A percentile compares a stretch with the other conserved stretches of the same genome.
These are phyloP conservation scores for Mandrillus leucophaeus DNA, from an alignment of 2,113 vertebrate species.

Conservation along the genomic window DNA sequence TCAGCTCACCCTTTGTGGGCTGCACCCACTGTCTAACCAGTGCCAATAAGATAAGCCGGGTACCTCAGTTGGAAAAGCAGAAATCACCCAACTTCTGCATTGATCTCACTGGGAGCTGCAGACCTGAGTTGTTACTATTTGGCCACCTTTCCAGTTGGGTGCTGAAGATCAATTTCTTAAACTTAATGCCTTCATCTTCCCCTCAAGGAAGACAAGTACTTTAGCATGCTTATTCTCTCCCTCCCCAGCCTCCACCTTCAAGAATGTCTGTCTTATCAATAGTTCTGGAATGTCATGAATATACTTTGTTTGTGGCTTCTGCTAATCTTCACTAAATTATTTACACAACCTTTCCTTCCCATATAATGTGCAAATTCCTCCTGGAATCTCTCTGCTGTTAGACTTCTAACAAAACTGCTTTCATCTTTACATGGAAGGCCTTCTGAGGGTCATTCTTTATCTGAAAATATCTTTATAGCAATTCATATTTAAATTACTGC, in stretches of 20 bases:
- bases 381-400: neutral
- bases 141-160: too few species aligned
- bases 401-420: constrained; percentile 43
- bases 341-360: neutral
- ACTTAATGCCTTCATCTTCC: neutral
- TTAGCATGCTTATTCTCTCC: neutral
- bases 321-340: neutral
- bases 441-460: neutral
- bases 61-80: too few species aligned
- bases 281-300: neutral
- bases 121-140: too few species aligned
- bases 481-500: constrained; percentile 37
- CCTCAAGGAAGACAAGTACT: neutral
- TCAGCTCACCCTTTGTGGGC: too few species aligned
- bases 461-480: constrained; percentile 27
- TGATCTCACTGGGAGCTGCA: too few species aligned
- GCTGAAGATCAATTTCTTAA: constrained; percentile 3
- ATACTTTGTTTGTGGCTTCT: neutral
- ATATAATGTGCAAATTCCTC: neutral
- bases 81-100: too few species aligned
- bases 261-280: neutral
- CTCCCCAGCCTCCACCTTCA: neutral
- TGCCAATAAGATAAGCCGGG: too few species aligned
- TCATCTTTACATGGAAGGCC: neutral
- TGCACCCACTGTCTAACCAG: too few species aligned